Percentiles rank a stretch among this genome's conserved stretches.
Conservation (phyloP, 2,888 invertebrate genomes). For the Polyploca ridens region DNA sequence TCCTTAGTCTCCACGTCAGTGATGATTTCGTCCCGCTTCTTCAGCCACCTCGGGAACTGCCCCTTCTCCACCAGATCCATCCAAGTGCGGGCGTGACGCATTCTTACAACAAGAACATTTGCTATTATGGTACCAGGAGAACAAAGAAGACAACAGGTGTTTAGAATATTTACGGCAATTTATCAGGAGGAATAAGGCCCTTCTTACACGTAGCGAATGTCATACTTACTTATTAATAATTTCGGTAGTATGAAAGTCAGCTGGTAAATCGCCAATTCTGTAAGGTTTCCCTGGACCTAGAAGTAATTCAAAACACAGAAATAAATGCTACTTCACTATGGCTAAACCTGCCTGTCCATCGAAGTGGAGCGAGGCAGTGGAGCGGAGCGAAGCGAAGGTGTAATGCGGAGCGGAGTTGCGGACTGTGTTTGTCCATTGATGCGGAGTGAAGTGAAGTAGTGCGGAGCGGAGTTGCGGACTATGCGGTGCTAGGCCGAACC, state of each 20-base stretch:
- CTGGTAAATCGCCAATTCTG: constrained; percentile 69
- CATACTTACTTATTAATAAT: constrained; percentile 73
- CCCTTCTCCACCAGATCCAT: constrained; percentile 60
- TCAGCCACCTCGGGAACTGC: constrained; percentile 73
- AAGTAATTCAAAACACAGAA: background rate
- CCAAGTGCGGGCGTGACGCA: constrained; percentile 76
- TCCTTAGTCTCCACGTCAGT: constrained; percentile 92
- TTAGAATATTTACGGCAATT: too few species aligned
- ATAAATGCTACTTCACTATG: too few species aligned
- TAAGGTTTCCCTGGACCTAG: constrained; percentile 68
- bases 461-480: too few species aligned
- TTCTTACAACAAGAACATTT: constrained; percentile 39
- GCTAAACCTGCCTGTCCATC: too few species aligned
- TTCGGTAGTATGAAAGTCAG: constrained; percentile 76
- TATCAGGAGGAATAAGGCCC: too few species aligned
- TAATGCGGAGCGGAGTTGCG: too few species aligned
- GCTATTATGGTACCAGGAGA: background rate
- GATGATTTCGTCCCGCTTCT: constrained; percentile 86
- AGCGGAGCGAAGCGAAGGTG: too few species aligned
- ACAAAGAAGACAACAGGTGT: background rate
- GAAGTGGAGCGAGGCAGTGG: too few species aligned
- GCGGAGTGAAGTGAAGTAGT: too few species aligned
- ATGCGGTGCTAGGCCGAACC: too few species aligned
- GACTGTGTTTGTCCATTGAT: too few species aligned
- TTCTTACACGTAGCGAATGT: background rate